A percentile compares a stretch with the other conserved stretches of the same genome.
Evolutionary conservation across 2,888 invertebrate genomes (phyloP).

Genomic region (Artemia sinica): DNA sequence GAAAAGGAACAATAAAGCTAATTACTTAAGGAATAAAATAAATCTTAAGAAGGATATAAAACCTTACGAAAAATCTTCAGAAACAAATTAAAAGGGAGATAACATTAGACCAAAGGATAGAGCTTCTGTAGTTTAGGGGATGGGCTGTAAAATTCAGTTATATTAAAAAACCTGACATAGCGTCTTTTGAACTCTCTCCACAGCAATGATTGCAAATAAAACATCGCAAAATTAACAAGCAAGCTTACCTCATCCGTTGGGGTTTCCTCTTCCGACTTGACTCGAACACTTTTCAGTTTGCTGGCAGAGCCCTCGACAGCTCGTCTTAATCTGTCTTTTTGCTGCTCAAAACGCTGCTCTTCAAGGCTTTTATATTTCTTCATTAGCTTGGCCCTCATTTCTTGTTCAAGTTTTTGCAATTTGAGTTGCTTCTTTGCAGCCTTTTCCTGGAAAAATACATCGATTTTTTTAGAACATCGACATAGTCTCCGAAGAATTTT

Average conservation of each 20-base stretch:
- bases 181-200: too few relatives aligned
- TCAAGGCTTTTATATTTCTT: constrained; percentile 36
- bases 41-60: too few relatives aligned
- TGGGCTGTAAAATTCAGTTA: neutral
- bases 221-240: neutral
- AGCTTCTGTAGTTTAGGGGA: too few relatives aligned
- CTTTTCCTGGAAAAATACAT: constrained; percentile 22
- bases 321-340: constrained; percentile 19
- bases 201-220: too few relatives aligned
- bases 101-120: too few relatives aligned
- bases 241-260: neutral
- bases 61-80: too few relatives aligned
- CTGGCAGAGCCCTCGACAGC: constrained; percentile 16
- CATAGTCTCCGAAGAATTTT: too few relatives aligned
- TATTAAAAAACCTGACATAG: too few relatives aligned
- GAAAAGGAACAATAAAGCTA: too few relatives aligned
- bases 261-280: neutral
- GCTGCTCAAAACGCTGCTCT: constrained; percentile 29
- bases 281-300: constrained; percentile 19
- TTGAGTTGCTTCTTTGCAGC: constrained; percentile 28
- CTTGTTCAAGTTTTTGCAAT: constrained; percentile 27
- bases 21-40: too few relatives aligned
- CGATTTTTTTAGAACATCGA: neutral
- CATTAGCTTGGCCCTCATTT: constrained; percentile 29
- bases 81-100: too few relatives aligned